Evolutionary conservation across 37 sponge, comb jelly and placozoan species (phyloP).

Genomic region (Aphrocallistes beatrix): DNA sequence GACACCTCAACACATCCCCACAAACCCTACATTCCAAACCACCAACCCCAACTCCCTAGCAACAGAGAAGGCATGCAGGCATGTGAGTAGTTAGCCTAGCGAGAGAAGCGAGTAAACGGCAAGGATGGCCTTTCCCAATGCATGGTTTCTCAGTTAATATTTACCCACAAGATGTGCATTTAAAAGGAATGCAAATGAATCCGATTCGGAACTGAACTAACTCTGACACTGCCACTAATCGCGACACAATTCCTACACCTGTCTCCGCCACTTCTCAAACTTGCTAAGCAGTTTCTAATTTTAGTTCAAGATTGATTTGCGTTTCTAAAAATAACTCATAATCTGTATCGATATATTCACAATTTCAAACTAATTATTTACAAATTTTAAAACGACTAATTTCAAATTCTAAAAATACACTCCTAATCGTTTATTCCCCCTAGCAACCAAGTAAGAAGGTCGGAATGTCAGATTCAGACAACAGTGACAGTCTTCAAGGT

Average conservation of each 20-base stretch:
- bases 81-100: not conserved
- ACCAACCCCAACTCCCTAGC: not conserved
- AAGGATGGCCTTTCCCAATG: not conserved
- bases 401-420: not conserved
- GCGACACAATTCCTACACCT: conserved; percentile 7
- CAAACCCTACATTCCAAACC: not conserved
- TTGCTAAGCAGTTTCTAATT: not conserved
- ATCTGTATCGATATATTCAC: not conserved
- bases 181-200: not conserved
- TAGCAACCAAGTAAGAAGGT: not conserved
- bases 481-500: not conserved
- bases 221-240: not conserved
- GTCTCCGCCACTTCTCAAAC: not conserved
- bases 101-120: not conserved
- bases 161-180: not conserved
- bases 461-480: conserved; percentile 10
- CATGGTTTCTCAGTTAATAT: conserved; percentile 9
- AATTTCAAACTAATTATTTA: not conserved
- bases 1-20: not conserved
- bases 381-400: not conserved
- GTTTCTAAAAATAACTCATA: too few relatives aligned
- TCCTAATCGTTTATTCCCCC: not conserved
- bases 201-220: not conserved
- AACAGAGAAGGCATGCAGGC: not conserved
- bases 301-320: not conserved